phyloP scores from a whole-genome alignment of 1,140 invertebrate species.

The Kradibia gibbosae region DNA sequence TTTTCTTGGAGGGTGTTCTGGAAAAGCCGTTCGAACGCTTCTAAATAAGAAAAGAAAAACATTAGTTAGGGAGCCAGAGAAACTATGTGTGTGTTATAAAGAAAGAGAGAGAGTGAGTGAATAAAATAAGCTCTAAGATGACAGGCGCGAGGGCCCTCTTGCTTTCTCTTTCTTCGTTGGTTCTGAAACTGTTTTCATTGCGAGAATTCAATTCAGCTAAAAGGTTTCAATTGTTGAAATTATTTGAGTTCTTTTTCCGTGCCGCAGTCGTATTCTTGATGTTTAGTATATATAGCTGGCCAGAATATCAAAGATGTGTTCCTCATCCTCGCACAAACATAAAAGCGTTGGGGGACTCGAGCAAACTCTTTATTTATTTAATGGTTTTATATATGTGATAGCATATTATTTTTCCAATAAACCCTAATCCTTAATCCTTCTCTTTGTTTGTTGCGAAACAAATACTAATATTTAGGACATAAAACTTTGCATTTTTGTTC shows the following conservation, averaged over 20 bases:
- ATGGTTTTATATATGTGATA: background rate
- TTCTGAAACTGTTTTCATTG: conserved; percentile 47
- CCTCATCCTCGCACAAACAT: conserved; percentile 19
- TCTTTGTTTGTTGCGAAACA: too few relatives aligned
- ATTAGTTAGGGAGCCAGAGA: background rate
- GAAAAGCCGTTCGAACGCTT: conserved; percentile 41
- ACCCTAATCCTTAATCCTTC: too few relatives aligned
- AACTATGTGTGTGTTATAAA: background rate
- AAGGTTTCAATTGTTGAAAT: conserved; percentile 53
- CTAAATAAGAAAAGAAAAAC: conserved; percentile 7
- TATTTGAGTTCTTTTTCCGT: conserved; percentile 44
- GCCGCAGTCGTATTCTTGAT: conserved; percentile 3
- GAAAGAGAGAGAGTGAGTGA: conserved; percentile 11
- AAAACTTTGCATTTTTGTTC: too few relatives aligned
- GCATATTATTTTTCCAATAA: background rate
- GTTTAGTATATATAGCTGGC: background rate
- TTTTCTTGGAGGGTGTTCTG: conserved; percentile 49
- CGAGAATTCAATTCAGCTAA: conserved; percentile 49
- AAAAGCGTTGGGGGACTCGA: conserved; percentile 27
- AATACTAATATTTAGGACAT: too few relatives aligned
- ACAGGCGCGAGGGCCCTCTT: conserved; percentile 15
- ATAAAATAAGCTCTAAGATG: conserved; percentile 27
- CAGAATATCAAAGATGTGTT: conserved; percentile 43
- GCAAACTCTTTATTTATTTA: conserved; percentile 11
- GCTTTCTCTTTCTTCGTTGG: conserved; percentile 4